Conservation (phyloP, 2,113 vertebrate species). For the Cardinalis cardinalis region DNA sequence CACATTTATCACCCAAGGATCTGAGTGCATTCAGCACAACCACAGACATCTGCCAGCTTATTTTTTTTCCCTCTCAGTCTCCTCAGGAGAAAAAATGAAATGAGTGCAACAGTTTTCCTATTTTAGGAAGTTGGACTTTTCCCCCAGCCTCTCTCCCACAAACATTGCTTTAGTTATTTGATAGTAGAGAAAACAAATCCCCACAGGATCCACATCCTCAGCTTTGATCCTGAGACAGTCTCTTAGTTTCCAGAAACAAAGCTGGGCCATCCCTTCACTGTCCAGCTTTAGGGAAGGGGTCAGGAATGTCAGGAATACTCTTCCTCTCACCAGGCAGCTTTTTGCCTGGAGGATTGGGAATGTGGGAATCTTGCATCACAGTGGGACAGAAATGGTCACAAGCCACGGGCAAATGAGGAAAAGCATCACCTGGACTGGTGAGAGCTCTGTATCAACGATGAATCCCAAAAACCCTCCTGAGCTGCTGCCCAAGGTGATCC, state of each 20-base stretch:
- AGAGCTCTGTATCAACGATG: background rate
- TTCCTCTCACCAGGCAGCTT: background rate
- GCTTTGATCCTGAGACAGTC: background rate
- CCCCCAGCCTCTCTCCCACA: background rate
- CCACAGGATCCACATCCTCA: background rate
- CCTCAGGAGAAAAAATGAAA: background rate
- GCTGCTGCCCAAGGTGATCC: background rate
- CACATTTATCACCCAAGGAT: background rate
- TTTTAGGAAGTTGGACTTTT: background rate
- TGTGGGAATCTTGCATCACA: background rate
- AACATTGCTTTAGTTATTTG: background rate
- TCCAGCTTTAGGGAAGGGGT: no score
- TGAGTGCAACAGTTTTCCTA: background rate
- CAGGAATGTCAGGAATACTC: background rate
- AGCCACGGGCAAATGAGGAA: background rate
- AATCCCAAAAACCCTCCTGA: background rate
- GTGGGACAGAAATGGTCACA: background rate
- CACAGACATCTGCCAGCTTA: constrained; percentile 22
- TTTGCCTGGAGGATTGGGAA: background rate
- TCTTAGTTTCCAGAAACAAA: background rate
- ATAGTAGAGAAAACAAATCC: background rate
- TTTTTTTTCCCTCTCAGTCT: background rate
- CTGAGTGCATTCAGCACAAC: background rate
- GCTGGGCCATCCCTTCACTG: background rate
- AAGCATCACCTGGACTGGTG: background rate